Evolutionary conservation across 2,113 vertebrate genomes (phyloP), one percentile per base, ranked within the genome.

Genomic region (Aspidoscelis tigris): DNA sequence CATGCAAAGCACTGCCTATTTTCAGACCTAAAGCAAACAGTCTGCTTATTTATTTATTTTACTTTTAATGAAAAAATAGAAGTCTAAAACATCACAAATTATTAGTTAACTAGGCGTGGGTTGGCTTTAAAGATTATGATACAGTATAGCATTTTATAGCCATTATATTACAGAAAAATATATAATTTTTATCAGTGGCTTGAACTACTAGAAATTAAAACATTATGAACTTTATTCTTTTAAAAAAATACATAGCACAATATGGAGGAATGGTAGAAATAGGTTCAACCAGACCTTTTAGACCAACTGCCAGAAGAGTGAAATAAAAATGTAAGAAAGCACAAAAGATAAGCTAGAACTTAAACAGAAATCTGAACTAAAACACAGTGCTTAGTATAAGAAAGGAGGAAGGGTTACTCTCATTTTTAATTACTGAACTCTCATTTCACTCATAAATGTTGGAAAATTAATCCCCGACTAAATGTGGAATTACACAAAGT

Each of bases 1-100:
- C 92, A 95, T 95, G 94, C 91, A 94, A 95, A 96, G 91, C 90
- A 94, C 94, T 88, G 87, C 85, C 65, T 87, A 84, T 93, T 93
- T 94, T 91, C 90, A 92, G 90, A 87, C 84, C 86, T 89, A 87
- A 69, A 85, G 90, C 87, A 92, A 93, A 89, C 84, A 85, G 85
- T 72, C 87, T 85, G 87, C 26, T 0, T 74, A 89, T 33, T 33
- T n/a, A n/a, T n/a, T 33, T 33, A 1, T 91, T 95, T 92, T 78
- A 92, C 87, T 92, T 91, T 78, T 78, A 58, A 80, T 86, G 91
- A 80, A 90, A 87, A 90, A 72, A 80, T 87, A 22, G 90, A 93
- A 90, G 65, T 41, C 86, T 84, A 90, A 88, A 87, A 89, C 41
- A 86, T 80, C 88, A 70, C 89, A 91, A 90, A 92, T 92, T 91